Conservation (phyloP, 2,797 vertebrate genomes). For the Hozukius guyotensis region DNA sequence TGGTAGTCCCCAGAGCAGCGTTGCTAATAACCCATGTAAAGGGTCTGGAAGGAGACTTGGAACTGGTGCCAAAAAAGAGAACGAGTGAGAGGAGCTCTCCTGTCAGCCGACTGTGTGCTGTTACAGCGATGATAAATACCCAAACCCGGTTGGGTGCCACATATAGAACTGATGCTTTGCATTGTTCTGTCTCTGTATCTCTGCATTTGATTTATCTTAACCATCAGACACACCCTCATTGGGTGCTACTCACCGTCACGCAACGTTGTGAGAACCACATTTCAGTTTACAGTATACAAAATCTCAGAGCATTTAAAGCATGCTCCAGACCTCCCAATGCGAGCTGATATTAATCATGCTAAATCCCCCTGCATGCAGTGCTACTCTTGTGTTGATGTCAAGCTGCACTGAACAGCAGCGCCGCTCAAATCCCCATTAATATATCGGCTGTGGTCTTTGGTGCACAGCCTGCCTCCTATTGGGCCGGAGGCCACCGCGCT, state of each 20-base stretch:
- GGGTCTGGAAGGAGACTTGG: conserved; percentile 65
- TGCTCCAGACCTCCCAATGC: conserved; percentile 34
- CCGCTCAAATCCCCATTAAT: conserved; percentile 29
- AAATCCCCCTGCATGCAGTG: conserved; percentile 31
- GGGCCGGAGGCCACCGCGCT: conserved; percentile 41
- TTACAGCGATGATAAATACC: conserved; percentile 54
- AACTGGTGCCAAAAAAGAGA: conserved; percentile 65
- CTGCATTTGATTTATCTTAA: conserved; percentile 14
- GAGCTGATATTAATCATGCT: conserved; percentile 53
- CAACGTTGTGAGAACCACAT: conserved; percentile 6
- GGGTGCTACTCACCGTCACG: neutral
- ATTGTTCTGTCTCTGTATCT: neutral
- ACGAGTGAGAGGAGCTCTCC: conserved; percentile 49
- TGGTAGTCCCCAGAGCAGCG: conserved; percentile 68
- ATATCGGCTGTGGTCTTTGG: conserved; percentile 11
- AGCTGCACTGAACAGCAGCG: conserved; percentile 27
- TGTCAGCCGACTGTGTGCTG: conserved; percentile 44
- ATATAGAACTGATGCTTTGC: conserved; percentile 1
- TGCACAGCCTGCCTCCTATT: conserved; percentile 43
- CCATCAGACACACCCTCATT: neutral
- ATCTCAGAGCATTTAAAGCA: conserved; percentile 21
- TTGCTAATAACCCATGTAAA: conserved; percentile 79
- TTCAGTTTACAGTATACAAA: conserved; percentile 3
- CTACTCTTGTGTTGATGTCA: conserved; percentile 21
- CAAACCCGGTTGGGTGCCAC: conserved; percentile 21